phyloP scores from a whole-genome alignment of 2,888 invertebrate species.

The Xestia rhomboidea region DNA sequence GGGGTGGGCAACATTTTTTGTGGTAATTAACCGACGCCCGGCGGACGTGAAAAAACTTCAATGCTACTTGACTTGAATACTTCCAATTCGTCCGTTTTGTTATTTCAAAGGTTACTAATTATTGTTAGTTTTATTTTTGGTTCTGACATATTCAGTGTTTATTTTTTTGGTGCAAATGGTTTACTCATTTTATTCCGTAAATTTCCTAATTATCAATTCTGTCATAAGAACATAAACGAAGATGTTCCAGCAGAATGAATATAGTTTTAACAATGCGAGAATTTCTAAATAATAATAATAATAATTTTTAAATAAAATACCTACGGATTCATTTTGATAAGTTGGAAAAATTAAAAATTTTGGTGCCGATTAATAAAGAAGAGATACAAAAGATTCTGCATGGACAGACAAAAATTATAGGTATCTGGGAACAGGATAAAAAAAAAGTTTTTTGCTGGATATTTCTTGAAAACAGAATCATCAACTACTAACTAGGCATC shows the following conservation, averaged over 20 bases:
- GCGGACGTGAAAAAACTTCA: conserved; percentile 64
- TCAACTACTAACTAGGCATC: conserved; percentile 31
- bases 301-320: neutral
- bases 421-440: neutral
- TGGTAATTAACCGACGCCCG: conserved; percentile 80
- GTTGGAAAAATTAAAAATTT: neutral
- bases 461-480: conserved; percentile 6
- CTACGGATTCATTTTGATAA: neutral
- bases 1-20: conserved; percentile 87
- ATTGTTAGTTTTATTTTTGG: conserved; percentile 43
- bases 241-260: neutral
- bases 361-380: neutral
- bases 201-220: neutral
- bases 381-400: neutral
- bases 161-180: neutral
- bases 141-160: conserved; percentile 11
- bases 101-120: conserved; percentile 68
- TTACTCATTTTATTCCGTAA: neutral
- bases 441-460: neutral
- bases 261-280: neutral
- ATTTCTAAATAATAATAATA: too few relatives aligned
- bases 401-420: neutral
- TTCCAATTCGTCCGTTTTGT: conserved; percentile 63
- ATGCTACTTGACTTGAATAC: conserved; percentile 59
- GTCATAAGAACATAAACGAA: neutral